Conservation (phyloP, 2,797 vertebrate species). For the Sitta carolinensis region DNA sequence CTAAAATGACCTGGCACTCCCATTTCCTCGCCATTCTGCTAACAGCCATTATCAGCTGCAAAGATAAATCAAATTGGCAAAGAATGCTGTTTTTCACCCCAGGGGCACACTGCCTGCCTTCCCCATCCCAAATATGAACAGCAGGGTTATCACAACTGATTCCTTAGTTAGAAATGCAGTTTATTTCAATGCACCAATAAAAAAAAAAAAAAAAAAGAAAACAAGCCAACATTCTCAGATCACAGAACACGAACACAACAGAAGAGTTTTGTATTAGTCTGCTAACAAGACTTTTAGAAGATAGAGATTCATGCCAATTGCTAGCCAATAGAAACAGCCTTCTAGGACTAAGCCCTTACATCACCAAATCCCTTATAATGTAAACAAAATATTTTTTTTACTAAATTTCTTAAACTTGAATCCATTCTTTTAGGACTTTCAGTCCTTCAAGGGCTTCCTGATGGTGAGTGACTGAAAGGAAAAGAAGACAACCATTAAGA, state of each 20-base stretch:
- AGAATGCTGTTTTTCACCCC: not conserved
- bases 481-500: not conserved
- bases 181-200: conserved; percentile 79
- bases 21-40: accelerated
- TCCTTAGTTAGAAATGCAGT: conserved; percentile 77
- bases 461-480: conserved; percentile 77
- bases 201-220: conserved; percentile 75
- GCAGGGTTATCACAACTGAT: conserved; percentile 28
- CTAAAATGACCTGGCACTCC: not conserved
- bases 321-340: conserved; percentile 74
- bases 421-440: conserved; percentile 77
- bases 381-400: conserved; percentile 80
- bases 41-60: not conserved
- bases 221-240: conserved; percentile 67
- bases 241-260: conserved; percentile 76
- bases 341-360: conserved; percentile 72
- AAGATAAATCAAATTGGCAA: not conserved
- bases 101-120: accelerated
- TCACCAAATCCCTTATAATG: conserved; percentile 80
- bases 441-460: conserved; percentile 82
- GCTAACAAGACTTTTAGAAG: conserved; percentile 68
- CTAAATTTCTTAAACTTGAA: conserved; percentile 74
- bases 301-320: conserved; percentile 66
- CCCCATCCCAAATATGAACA: not conserved
- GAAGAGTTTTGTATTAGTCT: conserved; percentile 71